Conservation (phyloP, 2,888 invertebrate genomes). For the Rhingia rostrata region DNA sequence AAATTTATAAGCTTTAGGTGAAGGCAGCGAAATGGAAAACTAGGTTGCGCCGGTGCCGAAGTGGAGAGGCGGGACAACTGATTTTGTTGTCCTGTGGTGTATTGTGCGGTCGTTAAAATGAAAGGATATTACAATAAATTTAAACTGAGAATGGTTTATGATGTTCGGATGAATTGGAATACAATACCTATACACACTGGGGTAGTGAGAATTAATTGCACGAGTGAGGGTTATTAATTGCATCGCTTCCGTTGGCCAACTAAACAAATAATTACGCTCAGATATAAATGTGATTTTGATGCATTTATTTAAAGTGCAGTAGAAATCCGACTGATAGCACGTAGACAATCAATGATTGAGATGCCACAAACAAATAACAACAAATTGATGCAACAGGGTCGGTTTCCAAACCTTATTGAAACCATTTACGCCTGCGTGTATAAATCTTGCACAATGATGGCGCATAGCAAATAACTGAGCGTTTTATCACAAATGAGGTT, state of each 20-base stretch:
- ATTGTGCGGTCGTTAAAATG: constrained; percentile 46
- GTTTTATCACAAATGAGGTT: too few relatives aligned
- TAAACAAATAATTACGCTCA: neutral
- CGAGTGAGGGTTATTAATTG: constrained; percentile 8
- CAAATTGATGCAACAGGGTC: too few relatives aligned
- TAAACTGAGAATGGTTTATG: constrained; percentile 33
- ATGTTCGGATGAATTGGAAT: constrained; percentile 28
- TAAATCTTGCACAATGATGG: too few relatives aligned
- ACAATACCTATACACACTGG: constrained; percentile 6
- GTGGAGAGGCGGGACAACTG: neutral
- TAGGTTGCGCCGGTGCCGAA: neutral
- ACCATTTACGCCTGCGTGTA: too few relatives aligned
- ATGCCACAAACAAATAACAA: too few relatives aligned
- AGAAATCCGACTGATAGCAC: too few relatives aligned
- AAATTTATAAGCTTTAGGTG: constrained; percentile 50
- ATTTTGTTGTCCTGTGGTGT: constrained; percentile 36
- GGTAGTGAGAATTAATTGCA: constrained; percentile 22
- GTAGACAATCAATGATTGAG: too few relatives aligned
- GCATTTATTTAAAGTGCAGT: too few relatives aligned
- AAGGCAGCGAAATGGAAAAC: constrained; percentile 26
- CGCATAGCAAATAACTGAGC: too few relatives aligned
- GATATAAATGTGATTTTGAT: neutral
- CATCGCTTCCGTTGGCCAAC: neutral
- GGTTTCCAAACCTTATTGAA: too few relatives aligned
- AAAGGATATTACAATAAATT: constrained; percentile 41